Evolutionary conservation across 2,888 invertebrate genomes (phyloP).

Genomic region (Luperina nickerlii): DNA sequence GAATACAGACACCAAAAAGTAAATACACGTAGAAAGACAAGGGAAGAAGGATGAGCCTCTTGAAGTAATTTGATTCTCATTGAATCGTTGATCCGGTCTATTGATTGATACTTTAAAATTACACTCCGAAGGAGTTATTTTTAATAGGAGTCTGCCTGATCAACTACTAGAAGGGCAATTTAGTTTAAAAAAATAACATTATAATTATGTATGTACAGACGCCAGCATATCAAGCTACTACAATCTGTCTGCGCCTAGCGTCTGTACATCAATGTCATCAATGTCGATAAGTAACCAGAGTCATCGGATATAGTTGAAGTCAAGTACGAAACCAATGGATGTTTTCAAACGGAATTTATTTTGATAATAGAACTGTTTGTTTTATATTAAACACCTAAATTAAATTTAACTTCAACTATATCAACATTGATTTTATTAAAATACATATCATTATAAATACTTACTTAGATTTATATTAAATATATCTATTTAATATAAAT

Average conservation of each 20-base stretch:
- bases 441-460: neutral
- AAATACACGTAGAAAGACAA: neutral
- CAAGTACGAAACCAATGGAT: too few relatives aligned
- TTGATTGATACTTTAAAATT: neutral
- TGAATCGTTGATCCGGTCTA: neutral
- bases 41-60: neutral
- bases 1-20: neutral
- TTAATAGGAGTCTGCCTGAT: neutral
- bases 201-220: too few relatives aligned
- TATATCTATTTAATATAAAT: too few relatives aligned
- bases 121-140: neutral
- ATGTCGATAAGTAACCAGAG: too few relatives aligned
- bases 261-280: too few relatives aligned
- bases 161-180: neutral
- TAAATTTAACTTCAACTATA: neutral
- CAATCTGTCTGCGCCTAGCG: too few relatives aligned
- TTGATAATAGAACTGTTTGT: too few relatives aligned
- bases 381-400: too few relatives aligned
- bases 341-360: too few relatives aligned
- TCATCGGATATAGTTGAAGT: too few relatives aligned
- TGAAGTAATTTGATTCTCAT: neutral
- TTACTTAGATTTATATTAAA: neutral
- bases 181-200: too few relatives aligned
- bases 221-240: too few relatives aligned
- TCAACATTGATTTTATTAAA: neutral